Evolutionary conservation across 2,113 vertebrate species (phyloP), one percentile per base, ranked within the genome.

Genomic region (Sceloporus undulatus): DNA sequence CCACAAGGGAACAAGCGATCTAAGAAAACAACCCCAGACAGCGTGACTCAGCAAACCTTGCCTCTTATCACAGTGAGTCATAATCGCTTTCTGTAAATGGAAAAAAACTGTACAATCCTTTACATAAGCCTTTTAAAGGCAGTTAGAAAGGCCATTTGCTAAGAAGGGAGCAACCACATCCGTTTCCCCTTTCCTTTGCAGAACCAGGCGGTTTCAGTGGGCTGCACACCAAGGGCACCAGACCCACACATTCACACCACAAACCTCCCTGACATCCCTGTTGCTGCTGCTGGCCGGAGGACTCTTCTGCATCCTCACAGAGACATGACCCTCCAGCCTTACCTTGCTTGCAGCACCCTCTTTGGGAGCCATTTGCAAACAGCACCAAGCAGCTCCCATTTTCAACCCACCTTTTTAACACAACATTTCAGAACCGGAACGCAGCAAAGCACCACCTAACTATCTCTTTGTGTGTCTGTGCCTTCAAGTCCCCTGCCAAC

Each of bases 11-110:
- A 25, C 73, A 23, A 89, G 52, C 21, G 42, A 83, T 54, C 89
- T 25, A 81, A 52, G 1, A 27, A 87, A 88, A 85, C 9, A 27
- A 59, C 79, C 40, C 91, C 85, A 92, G 84, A 71, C 90, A 62
- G 11, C 5, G 88, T 56, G 88, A 93, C 84, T 27, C 90, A 65
- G 94, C 90, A 23, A 85, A 62, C 25, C 25, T 0, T 79, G 71
- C 40, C 27, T 1, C 21, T 9, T 0, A 79, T 34, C 38, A 13
- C 73, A 38, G 56, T 1, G 88, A 48, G 85, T 82, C 5, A 52
- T 40, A 87, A 56, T 21, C 79, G 14, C 52, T 88, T 54, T 56
- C 65, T 56, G 27, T 10, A 54, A 79, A 25, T 21, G 23, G 34
- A 38, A 74, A 38, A 82, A 52, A n/a, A 21, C 62, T 8, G 5